Conservation (phyloP, 2,888 invertebrate genomes). For the Tetramorium bicarinatum region DNA sequence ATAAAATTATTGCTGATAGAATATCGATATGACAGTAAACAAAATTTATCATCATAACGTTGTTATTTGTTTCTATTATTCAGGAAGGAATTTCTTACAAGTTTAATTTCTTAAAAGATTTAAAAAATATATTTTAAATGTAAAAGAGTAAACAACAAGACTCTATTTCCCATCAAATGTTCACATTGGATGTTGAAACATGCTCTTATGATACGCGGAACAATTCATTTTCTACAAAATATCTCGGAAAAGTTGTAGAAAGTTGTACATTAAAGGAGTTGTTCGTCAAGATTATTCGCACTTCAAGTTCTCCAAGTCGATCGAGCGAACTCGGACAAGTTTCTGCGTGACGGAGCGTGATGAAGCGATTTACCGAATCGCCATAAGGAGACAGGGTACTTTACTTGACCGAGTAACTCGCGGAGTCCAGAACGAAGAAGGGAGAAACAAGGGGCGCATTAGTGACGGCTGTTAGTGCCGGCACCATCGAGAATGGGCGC, state of each 20-base stretch:
- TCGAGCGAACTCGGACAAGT: constrained; percentile 23
- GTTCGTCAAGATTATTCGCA: constrained; percentile 16
- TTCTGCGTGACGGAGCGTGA: constrained; percentile 51
- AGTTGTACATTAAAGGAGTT: constrained; percentile 13
- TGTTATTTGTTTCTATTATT: neutral
- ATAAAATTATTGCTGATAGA: neutral
- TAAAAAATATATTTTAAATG: neutral
- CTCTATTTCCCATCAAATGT: neutral
- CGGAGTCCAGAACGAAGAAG: neutral
- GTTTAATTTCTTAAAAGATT: neutral
- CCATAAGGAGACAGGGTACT: constrained; percentile 68
- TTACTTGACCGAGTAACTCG: constrained; percentile 46
- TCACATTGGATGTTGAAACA: neutral
- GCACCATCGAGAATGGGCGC: constrained; percentile 64
- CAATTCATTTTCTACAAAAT: neutral
- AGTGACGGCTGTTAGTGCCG: constrained; percentile 74
- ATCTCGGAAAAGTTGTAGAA: neutral
- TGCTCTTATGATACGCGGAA: neutral
- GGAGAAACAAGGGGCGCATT: constrained; percentile 65
- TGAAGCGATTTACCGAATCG: constrained; percentile 73
- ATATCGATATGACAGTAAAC: neutral
- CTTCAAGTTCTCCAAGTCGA: constrained; percentile 8
- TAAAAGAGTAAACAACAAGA: neutral
- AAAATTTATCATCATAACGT: neutral
- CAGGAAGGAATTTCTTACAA: neutral